Evolutionary conservation across 2,113 vertebrate species (phyloP), one percentile per base, ranked within the genome.

Genomic region (Podiceps cristatus): DNA sequence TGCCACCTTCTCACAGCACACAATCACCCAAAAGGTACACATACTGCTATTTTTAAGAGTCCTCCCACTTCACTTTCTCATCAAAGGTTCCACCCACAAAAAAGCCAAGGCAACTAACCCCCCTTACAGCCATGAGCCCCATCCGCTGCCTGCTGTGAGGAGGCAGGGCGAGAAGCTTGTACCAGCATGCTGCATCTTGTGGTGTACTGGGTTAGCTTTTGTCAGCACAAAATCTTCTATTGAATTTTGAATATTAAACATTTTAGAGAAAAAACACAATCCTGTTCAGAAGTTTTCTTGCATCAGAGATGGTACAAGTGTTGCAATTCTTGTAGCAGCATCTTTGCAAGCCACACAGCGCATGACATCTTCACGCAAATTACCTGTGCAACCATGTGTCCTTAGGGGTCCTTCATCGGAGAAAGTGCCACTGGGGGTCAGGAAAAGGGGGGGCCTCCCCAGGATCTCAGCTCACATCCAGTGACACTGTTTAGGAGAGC

Each of bases 271-370:
- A 77, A 69, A 1, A 0, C 12, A 17, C 29, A 60, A n/a, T 7
- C 1, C 9, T 86, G 67, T 71, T 13, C 62, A 42, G 42, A 42
- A 42, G 11, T 42, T 42, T 72, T 62, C 59, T 14, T 37, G 24
- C 22, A 60, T 5, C 6, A 1, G 50, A 14, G 27, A 53, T 5
- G 23, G 66, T 23, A 67, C 7, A 2, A 86, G 1, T 1, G 9
- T 14, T 5, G 55, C 18, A 69, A 37, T 22, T 52, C 19, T 24
- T 24, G 18, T 24, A 50, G 68, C 1, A 1, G n/a, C 59, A 63
- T 5, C 44, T 29, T 50, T 42, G 60, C 1, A 5, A 60, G 66
- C 58, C 0, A 0, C 35, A 19, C 31, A 68, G 28, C 1, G 3
- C 2, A 1, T 0, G 37, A 47, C 44, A 58, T 33, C 19, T 16